Evolutionary conservation across 2,797 vertebrate species (phyloP).

Genomic region (Helarctos malayanus): DNA sequence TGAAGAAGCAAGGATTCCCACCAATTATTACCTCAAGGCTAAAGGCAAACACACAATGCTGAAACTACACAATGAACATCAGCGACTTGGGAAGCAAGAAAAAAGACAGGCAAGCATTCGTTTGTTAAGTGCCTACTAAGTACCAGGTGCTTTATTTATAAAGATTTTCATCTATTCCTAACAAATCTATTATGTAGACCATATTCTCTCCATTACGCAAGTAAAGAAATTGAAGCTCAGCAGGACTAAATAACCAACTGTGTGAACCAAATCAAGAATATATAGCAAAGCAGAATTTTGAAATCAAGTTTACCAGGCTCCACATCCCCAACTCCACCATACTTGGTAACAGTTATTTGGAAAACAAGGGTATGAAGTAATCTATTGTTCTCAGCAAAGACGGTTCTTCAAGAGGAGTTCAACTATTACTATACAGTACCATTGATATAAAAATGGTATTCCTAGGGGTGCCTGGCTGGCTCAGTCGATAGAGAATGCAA

Average conservation of each 20-base stretch:
- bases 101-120: background rate
- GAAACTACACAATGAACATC: constrained; percentile 36
- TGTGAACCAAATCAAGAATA: background rate
- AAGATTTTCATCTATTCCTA: background rate
- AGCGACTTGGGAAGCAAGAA: background rate
- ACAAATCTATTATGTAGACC: background rate
- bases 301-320: background rate
- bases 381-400: background rate
- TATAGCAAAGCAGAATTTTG: background rate
- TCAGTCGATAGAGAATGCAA: background rate
- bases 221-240: background rate
- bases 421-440: background rate
- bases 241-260: background rate
- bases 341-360: background rate
- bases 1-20: background rate
- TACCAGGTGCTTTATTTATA: background rate
- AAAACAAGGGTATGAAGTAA: background rate
- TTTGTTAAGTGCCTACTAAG: background rate
- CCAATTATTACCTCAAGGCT: background rate
- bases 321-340: background rate
- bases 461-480: background rate
- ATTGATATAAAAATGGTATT: background rate
- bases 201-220: background rate
- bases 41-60: background rate
- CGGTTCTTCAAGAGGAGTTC: background rate